These are phyloP conservation scores for Luperina testacea DNA, from an alignment of 2,888 invertebrate genomes.

Conservation along the genomic window DNA sequence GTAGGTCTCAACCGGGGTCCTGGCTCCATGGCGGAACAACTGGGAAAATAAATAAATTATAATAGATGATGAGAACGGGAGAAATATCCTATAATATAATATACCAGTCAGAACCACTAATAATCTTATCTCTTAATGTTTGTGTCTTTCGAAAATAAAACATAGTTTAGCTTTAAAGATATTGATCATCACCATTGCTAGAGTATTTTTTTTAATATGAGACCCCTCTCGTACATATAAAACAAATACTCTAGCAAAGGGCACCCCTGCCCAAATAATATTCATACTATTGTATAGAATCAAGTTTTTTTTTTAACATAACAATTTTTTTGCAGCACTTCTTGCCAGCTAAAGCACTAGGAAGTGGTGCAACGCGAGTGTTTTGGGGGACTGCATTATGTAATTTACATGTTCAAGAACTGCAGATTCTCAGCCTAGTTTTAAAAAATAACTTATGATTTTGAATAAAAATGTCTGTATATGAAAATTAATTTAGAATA, in stretches of 20 bases:
- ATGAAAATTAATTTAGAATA: not conserved
- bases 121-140: not conserved
- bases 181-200: not conserved
- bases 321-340: not conserved
- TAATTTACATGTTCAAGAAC: not conserved
- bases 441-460: not conserved
- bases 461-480: not conserved
- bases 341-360: not conserved
- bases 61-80: not conserved
- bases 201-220: too few relatives aligned
- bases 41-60: constrained; percentile 77
- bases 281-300: not conserved
- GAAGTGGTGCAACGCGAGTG: not conserved
- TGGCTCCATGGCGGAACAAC: constrained; percentile 95
- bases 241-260: too few relatives aligned
- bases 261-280: not conserved
- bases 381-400: not conserved
- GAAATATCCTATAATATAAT: not conserved
- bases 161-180: not conserved
- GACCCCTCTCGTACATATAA: too few relatives aligned
- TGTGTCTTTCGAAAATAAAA: not conserved
- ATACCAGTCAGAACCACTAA: not conserved
- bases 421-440: not conserved
- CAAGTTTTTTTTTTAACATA: not conserved
- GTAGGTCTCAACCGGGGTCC: constrained; percentile 94